Conservation (phyloP, 2,797 vertebrate species). For the Sebastes kiyomatsui region DNA sequence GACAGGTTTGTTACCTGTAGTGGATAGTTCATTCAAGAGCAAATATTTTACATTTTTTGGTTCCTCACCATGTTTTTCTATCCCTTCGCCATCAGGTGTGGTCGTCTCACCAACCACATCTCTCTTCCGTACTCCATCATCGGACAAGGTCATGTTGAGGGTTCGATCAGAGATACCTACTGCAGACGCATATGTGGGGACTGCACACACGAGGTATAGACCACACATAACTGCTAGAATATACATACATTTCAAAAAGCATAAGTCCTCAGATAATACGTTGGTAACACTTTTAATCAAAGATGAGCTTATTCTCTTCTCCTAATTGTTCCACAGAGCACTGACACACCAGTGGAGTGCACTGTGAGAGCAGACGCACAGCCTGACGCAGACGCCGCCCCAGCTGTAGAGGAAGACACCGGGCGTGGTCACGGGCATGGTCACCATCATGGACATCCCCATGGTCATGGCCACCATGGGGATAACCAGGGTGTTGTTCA, state of each 20-base stretch:
- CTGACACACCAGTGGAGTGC: slow-evolving; percentile 69
- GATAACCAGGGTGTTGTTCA: not conserved
- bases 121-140: slow-evolving; percentile 91
- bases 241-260: not conserved
- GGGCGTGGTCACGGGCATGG: not conserved
- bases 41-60: not conserved
- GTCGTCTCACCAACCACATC: slow-evolving; percentile 90
- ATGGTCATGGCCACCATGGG: slow-evolving; percentile 23
- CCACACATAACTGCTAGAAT: not conserved
- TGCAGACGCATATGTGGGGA: slow-evolving; percentile 88
- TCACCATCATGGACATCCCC: slow-evolving; percentile 32
- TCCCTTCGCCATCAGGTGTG: slow-evolving; percentile 83
- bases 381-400: slow-evolving; percentile 24
- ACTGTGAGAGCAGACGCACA: slow-evolving; percentile 40
- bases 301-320: not conserved
- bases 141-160: slow-evolving; percentile 85
- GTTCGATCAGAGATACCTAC: slow-evolving; percentile 89
- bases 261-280: not conserved
- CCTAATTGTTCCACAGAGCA: slow-evolving; percentile 49
- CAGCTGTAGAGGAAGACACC: slow-evolving; percentile 36
- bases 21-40: not conserved
- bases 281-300: not conserved
- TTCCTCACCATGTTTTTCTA: not conserved
- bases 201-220: slow-evolving; percentile 86
- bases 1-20: slow-evolving; percentile 85